phyloP scores from a whole-genome alignment of 2,888 invertebrate genomes.

The Eulithis testata region DNA sequence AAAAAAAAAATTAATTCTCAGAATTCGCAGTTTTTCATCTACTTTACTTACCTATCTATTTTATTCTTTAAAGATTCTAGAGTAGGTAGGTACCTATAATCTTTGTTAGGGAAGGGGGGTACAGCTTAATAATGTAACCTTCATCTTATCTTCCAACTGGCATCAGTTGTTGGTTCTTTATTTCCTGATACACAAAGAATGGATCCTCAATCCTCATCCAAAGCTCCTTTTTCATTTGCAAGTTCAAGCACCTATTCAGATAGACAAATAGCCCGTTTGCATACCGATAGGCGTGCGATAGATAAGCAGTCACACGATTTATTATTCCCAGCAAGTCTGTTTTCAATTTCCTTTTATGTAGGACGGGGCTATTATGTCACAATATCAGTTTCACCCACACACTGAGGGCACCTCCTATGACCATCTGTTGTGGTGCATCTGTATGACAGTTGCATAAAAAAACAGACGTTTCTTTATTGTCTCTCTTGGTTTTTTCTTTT shows the following conservation, averaged over 20 bases:
- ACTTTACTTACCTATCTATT: too few species aligned
- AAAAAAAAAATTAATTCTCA: too few species aligned
- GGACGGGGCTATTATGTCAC: slow-evolving; percentile 1
- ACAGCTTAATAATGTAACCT: too few species aligned
- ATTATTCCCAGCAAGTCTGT: slow-evolving; percentile 29
- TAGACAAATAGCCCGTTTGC: slow-evolving; percentile 36
- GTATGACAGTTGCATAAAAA: too few species aligned
- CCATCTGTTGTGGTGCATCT: not conserved
- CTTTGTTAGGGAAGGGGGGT: too few species aligned
- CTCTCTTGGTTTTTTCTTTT: too few species aligned
- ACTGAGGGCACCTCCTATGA: not conserved
- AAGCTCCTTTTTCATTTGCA: slow-evolving; percentile 26
- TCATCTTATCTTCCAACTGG: too few species aligned
- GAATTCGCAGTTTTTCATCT: too few species aligned
- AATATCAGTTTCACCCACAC: slow-evolving; percentile 4
- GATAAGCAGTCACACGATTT: slow-evolving; percentile 36
- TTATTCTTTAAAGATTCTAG: too few species aligned
- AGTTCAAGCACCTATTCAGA: slow-evolving; percentile 33
- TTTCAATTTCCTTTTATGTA: slow-evolving; percentile 25
- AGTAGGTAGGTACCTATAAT: too few species aligned
- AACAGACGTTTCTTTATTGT: too few species aligned
- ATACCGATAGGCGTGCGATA: slow-evolving; percentile 33
- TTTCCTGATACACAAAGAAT: slow-evolving; percentile 17
- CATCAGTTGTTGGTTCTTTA: too few species aligned
- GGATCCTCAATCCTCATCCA: not conserved